A percentile compares a stretch with the other conserved stretches of the same genome.
Evolutionary conservation across 37 sponge, comb jelly and placozoan species (phyloP).

Genomic region (Trichoplax adhaerens): DNA sequence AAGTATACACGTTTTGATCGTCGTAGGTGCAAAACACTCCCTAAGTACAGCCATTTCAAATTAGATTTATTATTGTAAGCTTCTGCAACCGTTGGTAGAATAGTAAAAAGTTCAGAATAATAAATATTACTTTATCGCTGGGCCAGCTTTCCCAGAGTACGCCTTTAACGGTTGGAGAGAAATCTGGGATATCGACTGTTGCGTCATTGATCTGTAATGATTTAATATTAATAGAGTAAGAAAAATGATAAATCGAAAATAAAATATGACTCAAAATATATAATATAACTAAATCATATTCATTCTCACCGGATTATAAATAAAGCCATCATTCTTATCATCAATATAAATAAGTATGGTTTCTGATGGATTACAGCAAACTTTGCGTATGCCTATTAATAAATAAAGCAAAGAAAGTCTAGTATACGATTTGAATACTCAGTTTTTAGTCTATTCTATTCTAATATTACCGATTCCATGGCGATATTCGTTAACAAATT

Average conservation of each 20-base stretch:
- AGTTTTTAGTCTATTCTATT: constrained; percentile 1
- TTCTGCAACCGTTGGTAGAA: background rate
- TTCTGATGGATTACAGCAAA: constrained; percentile 59
- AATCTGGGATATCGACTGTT: constrained; percentile 47
- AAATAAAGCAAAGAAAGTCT: background rate
- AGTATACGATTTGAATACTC: constrained; percentile 3
- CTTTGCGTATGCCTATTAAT: constrained; percentile 27
- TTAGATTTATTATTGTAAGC: background rate
- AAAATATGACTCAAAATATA: background rate
- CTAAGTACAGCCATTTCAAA: constrained; percentile 10
- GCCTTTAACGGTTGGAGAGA: constrained; percentile 40
- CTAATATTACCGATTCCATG: constrained; percentile 44
- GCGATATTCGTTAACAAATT: constrained; percentile 67
- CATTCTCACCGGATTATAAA: constrained; percentile 66
- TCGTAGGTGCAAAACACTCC: constrained; percentile 51
- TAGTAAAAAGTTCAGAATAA: background rate
- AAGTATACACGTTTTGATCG: constrained; percentile 54
- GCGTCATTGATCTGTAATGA: constrained; percentile 25
- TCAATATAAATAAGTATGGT: constrained; percentile 62
- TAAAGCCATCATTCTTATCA: constrained; percentile 78
- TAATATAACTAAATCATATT: background rate
- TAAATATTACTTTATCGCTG: constrained; percentile 42
- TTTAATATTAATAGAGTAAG: too few relatives aligned
- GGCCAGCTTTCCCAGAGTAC: constrained; percentile 78
- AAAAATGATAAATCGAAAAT: too few relatives aligned